Percentiles rank a stretch among this genome's conserved stretches.
Evolutionary conservation across 2,888 invertebrate genomes (phyloP).

Genomic region (Vesta saturnalis): DNA sequence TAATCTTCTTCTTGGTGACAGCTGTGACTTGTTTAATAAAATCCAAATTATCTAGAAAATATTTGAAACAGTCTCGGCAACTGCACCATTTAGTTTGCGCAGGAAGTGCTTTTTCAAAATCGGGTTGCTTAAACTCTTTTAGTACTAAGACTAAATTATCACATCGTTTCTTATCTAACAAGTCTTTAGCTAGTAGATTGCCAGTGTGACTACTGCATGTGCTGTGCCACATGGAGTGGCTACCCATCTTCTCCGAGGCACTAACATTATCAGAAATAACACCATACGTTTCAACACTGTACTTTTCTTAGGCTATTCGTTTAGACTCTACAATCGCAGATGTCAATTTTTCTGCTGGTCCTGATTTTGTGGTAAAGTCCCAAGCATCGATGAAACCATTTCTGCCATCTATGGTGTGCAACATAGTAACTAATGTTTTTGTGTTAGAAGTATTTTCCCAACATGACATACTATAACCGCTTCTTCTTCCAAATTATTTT

Average conservation of each 20-base stretch:
- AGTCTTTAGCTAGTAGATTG: neutral
- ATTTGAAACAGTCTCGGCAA: neutral
- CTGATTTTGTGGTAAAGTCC: too few relatives aligned
- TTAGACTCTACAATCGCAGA: neutral
- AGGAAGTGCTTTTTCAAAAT: neutral
- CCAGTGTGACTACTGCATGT: too few relatives aligned
- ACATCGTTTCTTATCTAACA: neutral
- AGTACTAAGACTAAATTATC: neutral
- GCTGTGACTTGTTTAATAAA: neutral
- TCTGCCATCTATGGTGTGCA: too few relatives aligned
- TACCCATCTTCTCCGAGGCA: too few relatives aligned
- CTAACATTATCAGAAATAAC: too few relatives aligned
- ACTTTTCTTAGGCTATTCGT: too few relatives aligned
- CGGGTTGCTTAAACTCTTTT: neutral
- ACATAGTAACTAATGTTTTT: conserved; percentile 2
- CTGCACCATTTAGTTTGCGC: neutral
- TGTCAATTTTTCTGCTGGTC: too few relatives aligned
- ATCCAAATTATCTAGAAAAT: neutral
- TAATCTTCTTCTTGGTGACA: neutral
- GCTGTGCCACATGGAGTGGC: too few relatives aligned
- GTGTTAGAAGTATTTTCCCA: neutral
- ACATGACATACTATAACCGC: too few relatives aligned
- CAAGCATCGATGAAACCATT: too few relatives aligned
- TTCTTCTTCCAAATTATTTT: too few relatives aligned
- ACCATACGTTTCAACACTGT: too few relatives aligned